Conservation (phyloP, 37 sponge, comb jelly and placozoan species). For the Beroe forskalii region DNA sequence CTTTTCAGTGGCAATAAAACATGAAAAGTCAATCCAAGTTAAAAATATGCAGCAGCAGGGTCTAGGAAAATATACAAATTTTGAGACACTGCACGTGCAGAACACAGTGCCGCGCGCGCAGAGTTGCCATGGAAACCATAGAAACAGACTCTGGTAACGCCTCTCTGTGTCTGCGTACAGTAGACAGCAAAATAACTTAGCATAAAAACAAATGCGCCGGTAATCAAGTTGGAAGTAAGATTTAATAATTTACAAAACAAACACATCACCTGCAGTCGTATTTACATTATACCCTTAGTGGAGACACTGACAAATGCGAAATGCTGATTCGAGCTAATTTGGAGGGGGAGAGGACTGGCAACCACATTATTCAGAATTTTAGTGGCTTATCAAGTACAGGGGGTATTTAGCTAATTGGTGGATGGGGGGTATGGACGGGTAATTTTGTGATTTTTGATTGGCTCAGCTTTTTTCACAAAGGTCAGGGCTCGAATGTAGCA, state of each 20-base stretch:
- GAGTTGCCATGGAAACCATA: not conserved
- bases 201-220: conserved; percentile 2
- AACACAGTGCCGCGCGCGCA: not conserved
- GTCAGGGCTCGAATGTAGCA: not conserved
- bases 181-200: conserved; percentile 27
- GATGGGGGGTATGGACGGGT: not conserved
- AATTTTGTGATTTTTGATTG: not conserved
- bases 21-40: too few species aligned
- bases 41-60: conserved; percentile 10
- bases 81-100: conserved; percentile 7
- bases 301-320: not conserved
- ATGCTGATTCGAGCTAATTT: too few species aligned
- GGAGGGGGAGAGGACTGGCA: too few species aligned
- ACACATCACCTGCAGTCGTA: not conserved
- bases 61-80: conserved; percentile 16
- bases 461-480: not conserved
- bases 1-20: too few species aligned
- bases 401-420: not conserved
- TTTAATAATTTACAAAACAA: conserved; percentile 35
- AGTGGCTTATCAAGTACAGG: too few species aligned
- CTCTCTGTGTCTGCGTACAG: not conserved
- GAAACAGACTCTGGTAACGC: not conserved
- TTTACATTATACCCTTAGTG: conserved; percentile 11
- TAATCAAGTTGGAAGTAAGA: conserved; percentile 3
- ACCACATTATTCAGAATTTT: too few species aligned